Evolutionary conservation across 2,888 invertebrate genomes (phyloP).

Genomic region (Drosophila kanekoi): DNA sequence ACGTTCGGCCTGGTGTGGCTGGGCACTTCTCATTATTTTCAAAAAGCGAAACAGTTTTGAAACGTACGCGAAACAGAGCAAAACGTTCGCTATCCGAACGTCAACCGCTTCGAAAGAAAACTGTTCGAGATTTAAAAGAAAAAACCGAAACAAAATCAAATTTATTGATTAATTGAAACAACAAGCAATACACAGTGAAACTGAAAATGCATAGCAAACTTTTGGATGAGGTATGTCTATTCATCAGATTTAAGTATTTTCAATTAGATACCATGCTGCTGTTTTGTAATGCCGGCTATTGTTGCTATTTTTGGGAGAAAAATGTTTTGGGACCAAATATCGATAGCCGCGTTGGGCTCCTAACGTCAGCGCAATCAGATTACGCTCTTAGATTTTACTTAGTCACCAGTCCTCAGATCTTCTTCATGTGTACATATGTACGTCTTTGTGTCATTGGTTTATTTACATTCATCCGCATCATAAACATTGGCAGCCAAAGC

Average conservation of each 20-base stretch:
- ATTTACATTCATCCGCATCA: slow-evolving; percentile 65
- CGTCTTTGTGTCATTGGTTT: slow-evolving; percentile 56
- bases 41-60: slow-evolving; percentile 76
- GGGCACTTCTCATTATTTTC: slow-evolving; percentile 59
- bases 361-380: slow-evolving; percentile 24
- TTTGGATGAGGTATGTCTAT: slow-evolving; percentile 78
- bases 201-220: slow-evolving; percentile 81
- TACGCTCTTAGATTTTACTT: slow-evolving; percentile 36
- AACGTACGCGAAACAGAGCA: slow-evolving; percentile 72
- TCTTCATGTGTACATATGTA: neutral
- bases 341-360: slow-evolving; percentile 23
- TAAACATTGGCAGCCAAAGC: slow-evolving; percentile 57
- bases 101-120: slow-evolving; percentile 31
- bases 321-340: slow-evolving; percentile 46
- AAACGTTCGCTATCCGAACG: slow-evolving; percentile 45
- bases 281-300: slow-evolving; percentile 27
- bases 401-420: slow-evolving; percentile 48
- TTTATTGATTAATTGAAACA: slow-evolving; percentile 44
- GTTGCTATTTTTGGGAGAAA: slow-evolving; percentile 50
- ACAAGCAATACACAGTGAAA: slow-evolving; percentile 22
- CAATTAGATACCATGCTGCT: neutral
- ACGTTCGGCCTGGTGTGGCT: slow-evolving; percentile 27
- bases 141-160: slow-evolving; percentile 31
- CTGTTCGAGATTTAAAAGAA: slow-evolving; percentile 20
- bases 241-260: slow-evolving; percentile 16